These are phyloP conservation scores for Miltochrista miniata DNA, from an alignment of 2,888 invertebrate genomes.

Conservation along the genomic window DNA sequence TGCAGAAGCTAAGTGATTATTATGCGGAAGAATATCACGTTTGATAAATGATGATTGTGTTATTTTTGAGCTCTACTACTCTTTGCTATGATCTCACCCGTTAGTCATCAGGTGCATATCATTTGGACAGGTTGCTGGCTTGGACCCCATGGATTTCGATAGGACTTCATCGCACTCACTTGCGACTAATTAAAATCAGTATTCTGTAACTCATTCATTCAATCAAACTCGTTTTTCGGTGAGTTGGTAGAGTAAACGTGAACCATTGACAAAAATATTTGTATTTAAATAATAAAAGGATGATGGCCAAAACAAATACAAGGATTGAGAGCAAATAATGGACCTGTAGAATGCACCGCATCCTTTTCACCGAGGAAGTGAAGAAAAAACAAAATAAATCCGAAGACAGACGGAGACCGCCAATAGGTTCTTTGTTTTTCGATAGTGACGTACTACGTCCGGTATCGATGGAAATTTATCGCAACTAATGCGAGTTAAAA, in stretches of 20 bases:
- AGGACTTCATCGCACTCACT: too few relatives aligned
- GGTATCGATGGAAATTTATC: constrained; percentile 27
- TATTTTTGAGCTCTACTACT: too few relatives aligned
- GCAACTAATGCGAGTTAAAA: neutral
- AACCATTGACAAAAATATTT: constrained; percentile 31
- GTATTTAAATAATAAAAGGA: constrained; percentile 29
- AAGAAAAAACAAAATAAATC: constrained; percentile 57
- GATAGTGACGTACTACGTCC: constrained; percentile 47
- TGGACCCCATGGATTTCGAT: too few relatives aligned
- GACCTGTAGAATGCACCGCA: constrained; percentile 62
- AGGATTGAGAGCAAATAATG: constrained; percentile 57
- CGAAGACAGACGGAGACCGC: constrained; percentile 66
- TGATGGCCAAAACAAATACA: constrained; percentile 37
- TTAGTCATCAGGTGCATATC: too few relatives aligned
- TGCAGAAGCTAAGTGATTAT: too few relatives aligned
- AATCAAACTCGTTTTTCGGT: too few relatives aligned
- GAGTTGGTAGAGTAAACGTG: constrained; percentile 2
- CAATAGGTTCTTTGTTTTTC: constrained; percentile 67
- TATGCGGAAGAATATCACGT: too few relatives aligned
- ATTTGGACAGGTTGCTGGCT: too few relatives aligned
- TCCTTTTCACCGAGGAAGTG: constrained; percentile 71
- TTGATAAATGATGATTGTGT: too few relatives aligned
- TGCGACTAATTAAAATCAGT: too few relatives aligned
- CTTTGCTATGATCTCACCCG: too few relatives aligned
- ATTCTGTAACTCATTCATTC: too few relatives aligned